Base-by-base conservation (phyloP, 1,140 invertebrate species). In the Brachionus rubens region DNA sequence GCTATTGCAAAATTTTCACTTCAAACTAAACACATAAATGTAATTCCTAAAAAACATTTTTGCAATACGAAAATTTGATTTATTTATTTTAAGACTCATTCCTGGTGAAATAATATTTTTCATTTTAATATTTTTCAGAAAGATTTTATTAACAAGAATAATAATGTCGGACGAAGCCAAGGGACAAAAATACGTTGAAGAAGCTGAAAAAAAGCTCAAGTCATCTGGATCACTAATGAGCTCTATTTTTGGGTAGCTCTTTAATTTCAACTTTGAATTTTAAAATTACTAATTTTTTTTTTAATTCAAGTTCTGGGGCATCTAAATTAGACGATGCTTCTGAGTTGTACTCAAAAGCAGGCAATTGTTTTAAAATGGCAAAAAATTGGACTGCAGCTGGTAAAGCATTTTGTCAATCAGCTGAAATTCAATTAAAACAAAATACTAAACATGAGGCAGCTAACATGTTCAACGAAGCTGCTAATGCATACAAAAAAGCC, bases 151-250 rank as follows among this genome's bases (percentile, higher is more conserved):
- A 33, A 30, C 33, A 56, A 14, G 16, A 14, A 19, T n/a, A 76
- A 76, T 36, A 33, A 76, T 56, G 48, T 56, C 36, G 2, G 72
- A 76, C 7, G 72, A 76, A 62, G 28, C 21, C 28, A 76, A 76
- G 24, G 72, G 40, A 16, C 36, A 62, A 59, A 54, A 76, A 47
- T 76, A 26, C n/a, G 1, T 76, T 1, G 72, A 62, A 62, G 75
- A 76, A 47, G 75, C 75, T 40, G 75, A 76, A 65, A 76, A 76
- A 48, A 76, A 76, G 40, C 56, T 76, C 14, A 76, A 65, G 43
- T 65, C 41, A 65, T 65, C 75, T 30, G 56, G 54, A 12, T 48
- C 43, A n/a, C 19, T 76, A 16, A 47, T 76, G 56, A 76, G 41
- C 24, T 76, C 75, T 2, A 46, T 76, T 33, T 76, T 76, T 28